Percentiles rank a stretch among this genome's conserved stretches.
These are phyloP conservation scores for Drosophila mojavensis DNA, from an alignment of 1,140 invertebrate species.

Conservation along the genomic window DNA sequence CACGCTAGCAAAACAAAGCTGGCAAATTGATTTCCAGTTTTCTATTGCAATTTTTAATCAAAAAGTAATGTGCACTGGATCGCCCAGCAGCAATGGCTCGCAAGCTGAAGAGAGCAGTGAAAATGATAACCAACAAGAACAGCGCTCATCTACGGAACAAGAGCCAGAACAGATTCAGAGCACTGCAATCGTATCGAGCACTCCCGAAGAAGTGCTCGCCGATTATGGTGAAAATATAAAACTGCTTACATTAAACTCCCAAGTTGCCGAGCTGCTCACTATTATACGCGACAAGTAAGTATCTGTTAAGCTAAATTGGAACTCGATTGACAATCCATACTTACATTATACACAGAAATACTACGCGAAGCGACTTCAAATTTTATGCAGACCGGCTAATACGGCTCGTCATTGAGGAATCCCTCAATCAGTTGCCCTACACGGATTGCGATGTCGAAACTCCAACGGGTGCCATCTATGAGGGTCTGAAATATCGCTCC, in stretches of 20 bases:
- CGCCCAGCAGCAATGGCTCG: constrained; percentile 66
- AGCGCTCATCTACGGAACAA: neutral
- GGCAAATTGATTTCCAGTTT: constrained; percentile 1
- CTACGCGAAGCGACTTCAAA: constrained; percentile 97
- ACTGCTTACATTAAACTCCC: constrained; percentile 92
- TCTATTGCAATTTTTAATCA: constrained; percentile 15
- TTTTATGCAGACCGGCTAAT: constrained; percentile 98
- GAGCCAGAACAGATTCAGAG: constrained; percentile 20
- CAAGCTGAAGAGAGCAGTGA: constrained; percentile 52
- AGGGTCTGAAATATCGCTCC: constrained; percentile 96
- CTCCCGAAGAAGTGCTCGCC: constrained; percentile 57
- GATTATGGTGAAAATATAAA: constrained; percentile 93
- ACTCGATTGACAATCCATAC: constrained; percentile 4
- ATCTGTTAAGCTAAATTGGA: neutral
- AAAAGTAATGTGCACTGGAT: constrained; percentile 60
- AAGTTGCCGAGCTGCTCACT: constrained; percentile 96
- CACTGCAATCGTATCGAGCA: constrained; percentile 56
- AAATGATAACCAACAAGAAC: constrained; percentile 43
- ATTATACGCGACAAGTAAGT: constrained; percentile 95
- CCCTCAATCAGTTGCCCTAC: constrained; percentile 98
- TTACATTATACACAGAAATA: constrained; percentile 88
- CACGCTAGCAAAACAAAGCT: constrained; percentile 61
- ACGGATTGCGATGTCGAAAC: constrained; percentile 94
- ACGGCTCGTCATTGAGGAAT: constrained; percentile 98
- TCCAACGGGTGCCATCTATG: constrained; percentile 95